phyloP scores from a whole-genome alignment of 2,888 invertebrate genomes.

The Molorchus minor region DNA sequence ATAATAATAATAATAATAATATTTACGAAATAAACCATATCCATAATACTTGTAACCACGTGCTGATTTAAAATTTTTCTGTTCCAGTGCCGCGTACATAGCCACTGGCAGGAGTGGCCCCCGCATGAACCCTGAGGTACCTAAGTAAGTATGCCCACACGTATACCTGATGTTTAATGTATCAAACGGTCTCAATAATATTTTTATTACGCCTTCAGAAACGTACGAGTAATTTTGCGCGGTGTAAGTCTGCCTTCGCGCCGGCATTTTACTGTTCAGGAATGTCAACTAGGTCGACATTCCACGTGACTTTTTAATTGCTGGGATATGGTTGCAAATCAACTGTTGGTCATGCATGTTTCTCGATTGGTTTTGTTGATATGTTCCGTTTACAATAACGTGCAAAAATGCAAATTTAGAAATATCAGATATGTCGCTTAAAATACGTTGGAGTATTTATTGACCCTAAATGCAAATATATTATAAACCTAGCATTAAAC shows the following conservation, averaged over 20 bases:
- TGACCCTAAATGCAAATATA: no score
- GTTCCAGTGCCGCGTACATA: conserved; percentile 29
- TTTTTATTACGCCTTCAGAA: conserved; percentile 5
- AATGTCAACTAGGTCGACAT: conserved; percentile 33
- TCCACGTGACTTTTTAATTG: conserved; percentile 30
- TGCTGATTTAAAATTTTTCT: conserved; percentile 9
- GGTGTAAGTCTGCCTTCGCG: neutral
- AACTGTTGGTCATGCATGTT: conserved; percentile 13
- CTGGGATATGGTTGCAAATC: conserved; percentile 9
- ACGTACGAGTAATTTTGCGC: neutral
- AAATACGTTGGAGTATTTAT: no score
- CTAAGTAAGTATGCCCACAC: conserved; percentile 36
- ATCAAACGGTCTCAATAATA: neutral
- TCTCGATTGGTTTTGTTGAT: conserved; percentile 4
- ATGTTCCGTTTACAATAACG: neutral
- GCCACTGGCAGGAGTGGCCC: conserved; percentile 30
- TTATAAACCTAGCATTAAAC: no score
- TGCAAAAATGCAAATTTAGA: no score
- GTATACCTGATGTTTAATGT: neutral
- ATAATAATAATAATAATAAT: no score
- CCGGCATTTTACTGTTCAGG: conserved; percentile 5
- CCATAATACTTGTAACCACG: conserved; percentile 3
- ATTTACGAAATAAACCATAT: neutral
- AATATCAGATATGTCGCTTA: no score
- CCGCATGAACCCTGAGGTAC: conserved; percentile 42